Evolutionary conservation across 2,888 invertebrate species (phyloP).

Genomic region (Theretra japonica): DNA sequence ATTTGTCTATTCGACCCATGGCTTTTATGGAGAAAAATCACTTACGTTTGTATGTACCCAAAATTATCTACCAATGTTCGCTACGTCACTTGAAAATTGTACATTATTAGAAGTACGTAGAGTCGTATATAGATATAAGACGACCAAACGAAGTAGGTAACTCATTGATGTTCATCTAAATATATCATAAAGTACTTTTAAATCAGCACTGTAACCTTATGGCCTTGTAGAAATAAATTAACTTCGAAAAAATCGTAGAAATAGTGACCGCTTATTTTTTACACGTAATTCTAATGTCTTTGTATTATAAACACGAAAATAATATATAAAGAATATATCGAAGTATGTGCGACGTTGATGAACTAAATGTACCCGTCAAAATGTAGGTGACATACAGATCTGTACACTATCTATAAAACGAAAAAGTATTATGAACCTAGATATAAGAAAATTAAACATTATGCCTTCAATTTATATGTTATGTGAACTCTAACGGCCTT

Average conservation of each 20-base stretch:
- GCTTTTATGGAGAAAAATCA: no score
- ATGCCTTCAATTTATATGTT: no score
- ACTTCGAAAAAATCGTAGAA: constrained; percentile 32
- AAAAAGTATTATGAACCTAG: no score
- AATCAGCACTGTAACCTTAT: constrained; percentile 37
- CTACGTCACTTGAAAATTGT: constrained; percentile 9
- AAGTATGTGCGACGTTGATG: background rate
- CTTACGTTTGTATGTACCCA: no score
- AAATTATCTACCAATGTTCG: constrained; percentile 24
- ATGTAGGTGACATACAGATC: no score
- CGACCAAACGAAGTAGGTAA: constrained; percentile 18
- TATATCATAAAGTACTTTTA: constrained; percentile 14
- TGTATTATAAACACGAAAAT: constrained; percentile 18
- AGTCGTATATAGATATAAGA: constrained; percentile 4
- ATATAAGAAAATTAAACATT: no score
- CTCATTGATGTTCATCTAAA: constrained; percentile 18
- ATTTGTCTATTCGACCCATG: no score
- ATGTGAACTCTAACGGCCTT: no score
- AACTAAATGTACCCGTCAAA: no score
- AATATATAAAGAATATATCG: background rate
- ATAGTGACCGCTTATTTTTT: constrained; percentile 43
- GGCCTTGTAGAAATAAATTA: constrained; percentile 48
- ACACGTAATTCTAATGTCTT: constrained; percentile 30
- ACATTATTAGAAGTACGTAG: constrained; percentile 16
- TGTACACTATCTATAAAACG: no score